Conservation (phyloP, 35 echinoderm and acorn worm species). For the Anneissia japonica region DNA sequence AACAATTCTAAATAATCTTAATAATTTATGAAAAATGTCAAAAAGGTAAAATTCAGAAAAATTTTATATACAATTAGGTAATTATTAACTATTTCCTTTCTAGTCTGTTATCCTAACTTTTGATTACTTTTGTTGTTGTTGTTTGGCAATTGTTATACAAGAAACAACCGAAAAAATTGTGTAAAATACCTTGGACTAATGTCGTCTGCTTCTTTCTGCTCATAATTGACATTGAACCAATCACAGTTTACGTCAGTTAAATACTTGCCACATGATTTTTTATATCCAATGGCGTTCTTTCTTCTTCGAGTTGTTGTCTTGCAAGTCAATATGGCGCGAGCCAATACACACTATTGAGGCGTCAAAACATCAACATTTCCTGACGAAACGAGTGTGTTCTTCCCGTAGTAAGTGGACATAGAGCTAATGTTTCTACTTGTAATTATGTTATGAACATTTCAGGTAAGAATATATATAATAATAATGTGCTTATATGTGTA, state of each 20-base stretch:
- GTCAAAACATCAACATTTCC: not conserved
- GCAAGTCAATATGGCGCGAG: slow-evolving; percentile 1
- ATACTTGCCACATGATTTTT: not conserved
- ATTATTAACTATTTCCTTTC: no score
- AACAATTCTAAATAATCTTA: no score
- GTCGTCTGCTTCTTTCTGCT: not conserved
- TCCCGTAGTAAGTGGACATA: not conserved
- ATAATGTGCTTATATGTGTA: no score
- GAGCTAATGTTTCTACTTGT: not conserved
- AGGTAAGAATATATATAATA: not conserved
- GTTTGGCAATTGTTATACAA: no score
- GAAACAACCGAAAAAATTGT: no score
- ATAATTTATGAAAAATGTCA: no score
- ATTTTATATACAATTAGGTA: no score
- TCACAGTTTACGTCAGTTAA: not conserved
- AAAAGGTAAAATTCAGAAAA: no score
- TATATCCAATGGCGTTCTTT: not conserved
- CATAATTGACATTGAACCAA: not conserved
- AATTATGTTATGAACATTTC: not conserved
- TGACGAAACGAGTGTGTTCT: not conserved
- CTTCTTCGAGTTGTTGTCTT: slow-evolving; percentile 1
- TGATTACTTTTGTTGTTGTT: no score
- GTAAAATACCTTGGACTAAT: no score
- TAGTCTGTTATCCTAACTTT: no score
- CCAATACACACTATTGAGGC: not conserved